Conservation (phyloP, 1,140 invertebrate genomes). For the Planococcus citri region DNA sequence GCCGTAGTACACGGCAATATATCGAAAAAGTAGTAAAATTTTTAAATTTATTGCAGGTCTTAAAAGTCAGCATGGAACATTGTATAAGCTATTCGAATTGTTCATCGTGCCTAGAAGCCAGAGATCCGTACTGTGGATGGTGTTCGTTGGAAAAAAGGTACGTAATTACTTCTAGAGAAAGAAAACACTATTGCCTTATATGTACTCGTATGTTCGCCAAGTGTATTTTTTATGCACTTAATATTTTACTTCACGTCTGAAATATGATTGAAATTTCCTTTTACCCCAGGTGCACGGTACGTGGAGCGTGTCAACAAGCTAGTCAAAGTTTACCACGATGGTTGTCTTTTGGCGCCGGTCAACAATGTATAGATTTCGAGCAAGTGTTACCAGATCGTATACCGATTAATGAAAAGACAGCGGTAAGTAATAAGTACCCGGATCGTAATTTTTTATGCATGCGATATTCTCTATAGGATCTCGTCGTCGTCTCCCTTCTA, state of each 20-base stretch:
- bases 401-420: slow-evolving; percentile 69
- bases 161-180: too few species aligned
- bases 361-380: slow-evolving; percentile 93
- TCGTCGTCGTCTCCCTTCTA: not conserved
- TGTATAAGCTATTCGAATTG: slow-evolving; percentile 83
- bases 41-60: slow-evolving; percentile 46
- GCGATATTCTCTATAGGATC: not conserved
- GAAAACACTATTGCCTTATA: too few species aligned
- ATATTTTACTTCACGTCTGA: not conserved
- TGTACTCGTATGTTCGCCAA: too few species aligned
- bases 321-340: slow-evolving; percentile 77
- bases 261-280: not conserved
- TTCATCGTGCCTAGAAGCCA: slow-evolving; percentile 74
- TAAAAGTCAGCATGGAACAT: slow-evolving; percentile 82
- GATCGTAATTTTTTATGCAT: too few species aligned
- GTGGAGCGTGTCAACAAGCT: slow-evolving; percentile 77
- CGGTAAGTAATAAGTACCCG: slow-evolving; percentile 45
- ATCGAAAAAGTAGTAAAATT: not conserved
- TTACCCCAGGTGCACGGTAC: slow-evolving; percentile 60
- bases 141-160: slow-evolving; percentile 88
- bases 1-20: too few species aligned
- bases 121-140: slow-evolving; percentile 97
- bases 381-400: slow-evolving; percentile 79
- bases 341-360: slow-evolving; percentile 79
- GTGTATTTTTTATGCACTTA: too few species aligned